Evolutionary conservation across 1,140 invertebrate genomes (phyloP), one percentile per base, ranked within the genome.

Genomic region (Sitobion miscanthi): DNA sequence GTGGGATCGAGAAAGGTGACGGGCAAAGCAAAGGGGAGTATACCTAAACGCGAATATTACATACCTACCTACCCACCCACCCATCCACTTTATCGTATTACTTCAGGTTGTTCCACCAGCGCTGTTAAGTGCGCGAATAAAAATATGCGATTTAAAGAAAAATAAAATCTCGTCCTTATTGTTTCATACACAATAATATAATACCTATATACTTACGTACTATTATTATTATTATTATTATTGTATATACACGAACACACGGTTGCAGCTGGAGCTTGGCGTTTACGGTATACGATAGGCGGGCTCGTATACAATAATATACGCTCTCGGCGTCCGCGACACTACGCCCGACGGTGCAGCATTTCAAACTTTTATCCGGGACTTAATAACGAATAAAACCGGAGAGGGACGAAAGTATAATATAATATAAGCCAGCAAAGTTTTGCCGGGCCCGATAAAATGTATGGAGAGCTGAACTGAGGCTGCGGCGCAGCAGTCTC

Each of bases 311-410:
- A 77, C 14, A 69, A 69, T n/a, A 69, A n/a, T n/a, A 77, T 17
- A n/a, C 62, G 4, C 30, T 77, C 14, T n/a, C 4, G 11, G 30
- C 11, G 38, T 85, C 38, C 38, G 2, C 2, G 42, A 85, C 85
- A 45, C 25, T 30, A 6, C 20, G 6, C 52, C 4, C 25, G 35
- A 45, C 85, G 23, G 42, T n/a, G 42, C 14, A 23, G 25, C 25
- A 5, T 86, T 86, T 86, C 25, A n/a, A 47, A 45, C 42, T 47
- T 85, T 85, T 45, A 25, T 21, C 14, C 25, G 85, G 14, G 62
- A 86, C 85, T 86, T 47, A 86, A 47, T 30, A 86, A 86, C 38
- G 45, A 86, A 86, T 86, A 86, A 47, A 86, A 86, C 38, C 42
- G 25, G 14, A 47, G 25, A 5, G 25, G 30, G 14, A 54, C 62